Evolutionary conservation across 2,888 invertebrate genomes (phyloP).

Genomic region (Sturmia bella): DNA sequence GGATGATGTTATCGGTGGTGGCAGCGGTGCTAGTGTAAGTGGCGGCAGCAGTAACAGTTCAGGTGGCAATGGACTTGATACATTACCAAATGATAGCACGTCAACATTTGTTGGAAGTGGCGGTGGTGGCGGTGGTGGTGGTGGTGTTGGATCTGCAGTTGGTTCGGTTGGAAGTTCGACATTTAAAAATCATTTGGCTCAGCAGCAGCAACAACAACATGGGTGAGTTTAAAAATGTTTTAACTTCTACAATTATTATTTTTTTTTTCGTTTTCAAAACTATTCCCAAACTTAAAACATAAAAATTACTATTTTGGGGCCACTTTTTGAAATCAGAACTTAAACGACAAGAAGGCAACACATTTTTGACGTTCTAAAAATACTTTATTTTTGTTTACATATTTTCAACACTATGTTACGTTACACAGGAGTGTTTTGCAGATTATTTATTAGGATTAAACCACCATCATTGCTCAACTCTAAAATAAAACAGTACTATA

Average conservation of each 20-base stretch:
- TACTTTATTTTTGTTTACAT: background rate
- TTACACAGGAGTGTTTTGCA: too few relatives aligned
- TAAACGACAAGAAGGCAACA: too few relatives aligned
- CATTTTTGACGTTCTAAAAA: too few relatives aligned
- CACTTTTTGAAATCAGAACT: too few relatives aligned
- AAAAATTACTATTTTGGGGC: too few relatives aligned
- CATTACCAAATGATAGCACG: slow-evolving; percentile 70
- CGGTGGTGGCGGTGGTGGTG: slow-evolving; percentile 31
- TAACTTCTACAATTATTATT: background rate
- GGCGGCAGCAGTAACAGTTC: slow-evolving; percentile 71
- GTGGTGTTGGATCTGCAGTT: slow-evolving; percentile 31
- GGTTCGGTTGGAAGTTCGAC: slow-evolving; percentile 36
- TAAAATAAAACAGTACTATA: too few relatives aligned
- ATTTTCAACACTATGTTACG: too few relatives aligned
- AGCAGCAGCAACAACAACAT: slow-evolving; percentile 62
- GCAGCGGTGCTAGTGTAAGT: slow-evolving; percentile 73
- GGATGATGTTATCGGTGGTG: slow-evolving; percentile 71
- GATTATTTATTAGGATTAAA: too few relatives aligned
- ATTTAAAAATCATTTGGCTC: slow-evolving; percentile 69
- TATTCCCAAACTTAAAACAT: too few relatives aligned
- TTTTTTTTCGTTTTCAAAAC: too few relatives aligned
- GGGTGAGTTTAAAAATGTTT: slow-evolving; percentile 60
- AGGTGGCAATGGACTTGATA: slow-evolving; percentile 70
- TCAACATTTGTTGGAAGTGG: slow-evolving; percentile 57
- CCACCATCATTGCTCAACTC: too few relatives aligned